Conservation (phyloP, 2,888 invertebrate genomes). For the Troides oblongomaculatus region DNA sequence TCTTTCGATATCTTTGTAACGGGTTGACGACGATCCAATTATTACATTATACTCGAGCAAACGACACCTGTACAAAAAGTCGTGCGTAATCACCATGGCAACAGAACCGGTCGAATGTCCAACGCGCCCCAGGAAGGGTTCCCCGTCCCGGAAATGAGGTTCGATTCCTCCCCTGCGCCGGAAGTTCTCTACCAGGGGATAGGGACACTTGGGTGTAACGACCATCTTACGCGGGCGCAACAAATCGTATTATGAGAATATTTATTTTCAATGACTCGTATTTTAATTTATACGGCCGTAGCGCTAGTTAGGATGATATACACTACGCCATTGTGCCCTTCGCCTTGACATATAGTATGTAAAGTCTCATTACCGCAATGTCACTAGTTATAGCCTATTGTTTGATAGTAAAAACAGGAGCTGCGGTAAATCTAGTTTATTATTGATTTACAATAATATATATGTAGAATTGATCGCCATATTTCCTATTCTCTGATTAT, state of each 20-base stretch:
- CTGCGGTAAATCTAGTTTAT: too few relatives aligned
- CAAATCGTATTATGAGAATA: conserved; percentile 2
- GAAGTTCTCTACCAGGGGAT: conserved; percentile 43
- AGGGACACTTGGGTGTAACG: conserved; percentile 41
- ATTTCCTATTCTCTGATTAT: too few relatives aligned
- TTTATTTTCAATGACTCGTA: not conserved
- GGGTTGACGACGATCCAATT: not conserved
- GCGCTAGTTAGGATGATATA: too few relatives aligned
- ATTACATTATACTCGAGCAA: not conserved
- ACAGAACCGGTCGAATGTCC: conserved; percentile 25
- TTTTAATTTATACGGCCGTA: not conserved
- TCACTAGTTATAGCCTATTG: too few relatives aligned
- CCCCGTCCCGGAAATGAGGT: conserved; percentile 66
- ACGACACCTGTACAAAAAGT: conserved; percentile 17
- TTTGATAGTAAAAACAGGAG: too few relatives aligned
- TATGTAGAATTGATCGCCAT: too few relatives aligned
- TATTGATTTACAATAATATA: too few relatives aligned
- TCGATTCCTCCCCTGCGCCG: conserved; percentile 56
- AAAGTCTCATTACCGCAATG: too few relatives aligned
- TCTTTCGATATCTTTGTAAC: not conserved
- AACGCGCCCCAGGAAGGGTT: conserved; percentile 58
- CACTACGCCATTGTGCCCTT: too few relatives aligned
- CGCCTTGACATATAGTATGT: too few relatives aligned
- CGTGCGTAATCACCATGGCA: conserved; percentile 31
- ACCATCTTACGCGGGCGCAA: conserved; percentile 32